These are phyloP conservation scores for Thaleichthys pacificus DNA, from an alignment of 2,797 vertebrate genomes.

Conservation along the genomic window DNA sequence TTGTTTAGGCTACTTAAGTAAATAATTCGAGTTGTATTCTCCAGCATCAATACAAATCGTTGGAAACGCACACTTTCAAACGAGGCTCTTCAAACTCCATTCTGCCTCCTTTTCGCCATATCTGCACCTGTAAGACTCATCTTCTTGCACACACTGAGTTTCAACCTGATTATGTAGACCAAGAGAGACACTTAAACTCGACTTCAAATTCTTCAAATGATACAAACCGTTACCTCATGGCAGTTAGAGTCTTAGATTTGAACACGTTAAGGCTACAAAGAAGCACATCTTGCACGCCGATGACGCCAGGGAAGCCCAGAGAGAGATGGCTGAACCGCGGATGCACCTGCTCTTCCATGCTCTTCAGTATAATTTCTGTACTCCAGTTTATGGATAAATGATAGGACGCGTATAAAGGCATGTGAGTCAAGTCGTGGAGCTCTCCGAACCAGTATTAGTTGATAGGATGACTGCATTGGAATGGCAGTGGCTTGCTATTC, in stretches of 20 bases:
- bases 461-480: slow-evolving; percentile 61
- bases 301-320: slow-evolving; percentile 12
- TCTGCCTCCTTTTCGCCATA: slow-evolving; percentile 61
- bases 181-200: slow-evolving; percentile 15
- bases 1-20: background rate
- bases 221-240: slow-evolving; percentile 13
- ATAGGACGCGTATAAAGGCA: slow-evolving; percentile 27
- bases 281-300: slow-evolving; percentile 8
- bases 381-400: slow-evolving; percentile 29
- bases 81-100: slow-evolving; percentile 54
- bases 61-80: slow-evolving; percentile 30
- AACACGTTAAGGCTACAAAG: slow-evolving; percentile 13
- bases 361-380: slow-evolving; percentile 30
- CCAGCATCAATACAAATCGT: slow-evolving; percentile 24
- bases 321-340: slow-evolving; percentile 33
- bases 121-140: slow-evolving; percentile 75
- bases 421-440: slow-evolving; percentile 23
- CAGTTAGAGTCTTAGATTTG: slow-evolving; percentile 16
- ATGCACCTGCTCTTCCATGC: slow-evolving; percentile 34
- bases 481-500: slow-evolving; percentile 67
- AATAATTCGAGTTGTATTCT: background rate
- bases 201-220: slow-evolving; percentile 21
- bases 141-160: slow-evolving; percentile 34
- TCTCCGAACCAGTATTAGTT: slow-evolving; percentile 35
- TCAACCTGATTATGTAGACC: slow-evolving; percentile 12